Evolutionary conservation across 2,797 vertebrate genomes (phyloP).

Genomic region (Chaenodraco wilsoni): DNA sequence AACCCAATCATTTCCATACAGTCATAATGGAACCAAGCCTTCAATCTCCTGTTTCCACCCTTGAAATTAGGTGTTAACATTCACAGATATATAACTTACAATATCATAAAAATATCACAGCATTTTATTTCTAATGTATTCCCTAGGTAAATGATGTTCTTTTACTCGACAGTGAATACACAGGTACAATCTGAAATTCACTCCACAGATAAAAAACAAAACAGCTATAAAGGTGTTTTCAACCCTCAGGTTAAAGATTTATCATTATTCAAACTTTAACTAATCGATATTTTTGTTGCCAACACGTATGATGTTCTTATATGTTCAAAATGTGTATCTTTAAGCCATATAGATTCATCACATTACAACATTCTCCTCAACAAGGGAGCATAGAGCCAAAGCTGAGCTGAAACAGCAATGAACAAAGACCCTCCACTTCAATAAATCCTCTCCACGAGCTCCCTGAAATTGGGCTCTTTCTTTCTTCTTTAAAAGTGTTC

Average conservation of each 20-base stretch:
- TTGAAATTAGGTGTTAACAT: slow-evolving; percentile 38
- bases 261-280: slow-evolving; percentile 35
- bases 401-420: slow-evolving; percentile 24
- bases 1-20: neutral
- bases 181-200: slow-evolving; percentile 38
- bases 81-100: slow-evolving; percentile 54
- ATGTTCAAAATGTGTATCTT: slow-evolving; percentile 33
- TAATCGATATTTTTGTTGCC: slow-evolving; percentile 34
- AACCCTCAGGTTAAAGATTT: slow-evolving; percentile 20
- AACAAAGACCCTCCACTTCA: slow-evolving; percentile 42
- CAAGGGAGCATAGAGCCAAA: slow-evolving; percentile 15
- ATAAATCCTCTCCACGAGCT: slow-evolving; percentile 35
- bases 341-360: slow-evolving; percentile 29
- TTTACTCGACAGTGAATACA: slow-evolving; percentile 53
- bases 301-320: slow-evolving; percentile 36
- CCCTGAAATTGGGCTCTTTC: slow-evolving; percentile 36
- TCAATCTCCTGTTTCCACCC: slow-evolving; percentile 9
- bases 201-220: slow-evolving; percentile 57
- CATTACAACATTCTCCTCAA: slow-evolving; percentile 39
- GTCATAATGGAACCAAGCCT: slow-evolving; percentile 12
- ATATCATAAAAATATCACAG: slow-evolving; percentile 50
- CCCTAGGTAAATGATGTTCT: slow-evolving; percentile 23
- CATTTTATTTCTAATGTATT: slow-evolving; percentile 21
- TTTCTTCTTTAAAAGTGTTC: slow-evolving; percentile 48
- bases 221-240: slow-evolving; percentile 24